Conservation (phyloP, 2,888 invertebrate species). For the Diabrotica balteata region DNA sequence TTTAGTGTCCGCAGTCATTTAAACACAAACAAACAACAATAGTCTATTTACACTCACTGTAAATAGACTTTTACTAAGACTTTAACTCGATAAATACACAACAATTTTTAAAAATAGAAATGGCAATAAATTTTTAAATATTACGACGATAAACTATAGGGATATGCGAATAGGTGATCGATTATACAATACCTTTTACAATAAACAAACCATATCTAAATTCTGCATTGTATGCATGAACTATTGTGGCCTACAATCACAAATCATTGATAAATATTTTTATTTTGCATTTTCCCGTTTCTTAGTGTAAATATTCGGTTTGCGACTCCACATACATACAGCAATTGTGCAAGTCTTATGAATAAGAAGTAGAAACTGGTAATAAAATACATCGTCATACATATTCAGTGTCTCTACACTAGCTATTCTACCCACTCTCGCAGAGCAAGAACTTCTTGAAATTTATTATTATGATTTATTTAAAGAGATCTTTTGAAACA, state of each 20-base stretch:
- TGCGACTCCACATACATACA: conserved; percentile 24
- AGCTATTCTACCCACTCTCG: conserved; percentile 32
- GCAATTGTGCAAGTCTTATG: conserved; percentile 34
- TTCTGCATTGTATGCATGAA: too few relatives aligned
- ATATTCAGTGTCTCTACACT: conserved; percentile 33
- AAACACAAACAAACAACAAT: too few relatives aligned
- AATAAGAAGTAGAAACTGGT: conserved; percentile 33
- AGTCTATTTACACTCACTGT: too few relatives aligned
- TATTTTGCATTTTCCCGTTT: conserved; percentile 10
- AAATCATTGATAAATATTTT: background rate
- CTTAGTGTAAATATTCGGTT: conserved; percentile 11
- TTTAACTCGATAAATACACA: too few relatives aligned
- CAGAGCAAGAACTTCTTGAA: conserved; percentile 32
- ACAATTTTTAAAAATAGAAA: too few relatives aligned
- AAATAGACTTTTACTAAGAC: too few relatives aligned
- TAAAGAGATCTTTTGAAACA: conserved; percentile 31
- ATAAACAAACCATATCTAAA: too few relatives aligned
- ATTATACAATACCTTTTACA: background rate
- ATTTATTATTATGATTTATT: conserved; percentile 34
- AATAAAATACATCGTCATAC: conserved; percentile 35
- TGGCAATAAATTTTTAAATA: background rate
- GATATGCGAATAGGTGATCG: too few relatives aligned
- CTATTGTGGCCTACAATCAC: background rate
- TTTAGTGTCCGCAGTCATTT: too few relatives aligned
- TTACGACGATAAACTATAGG: background rate